Evolutionary conservation across 2,797 vertebrate genomes (phyloP), one percentile per base, ranked within the genome.

Genomic region (Sebastolobus altivelis): DNA sequence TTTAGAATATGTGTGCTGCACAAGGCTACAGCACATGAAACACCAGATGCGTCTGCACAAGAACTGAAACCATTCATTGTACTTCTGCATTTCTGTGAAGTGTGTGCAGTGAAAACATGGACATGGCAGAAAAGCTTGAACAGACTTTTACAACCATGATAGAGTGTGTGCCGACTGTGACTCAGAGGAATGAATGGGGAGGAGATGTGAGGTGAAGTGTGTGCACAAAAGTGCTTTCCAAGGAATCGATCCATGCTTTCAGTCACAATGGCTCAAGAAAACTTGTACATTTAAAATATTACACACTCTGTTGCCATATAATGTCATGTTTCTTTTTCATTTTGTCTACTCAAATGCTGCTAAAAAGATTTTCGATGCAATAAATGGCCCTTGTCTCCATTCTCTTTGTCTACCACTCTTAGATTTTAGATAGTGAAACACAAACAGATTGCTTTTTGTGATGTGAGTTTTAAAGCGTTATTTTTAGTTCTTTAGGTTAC

Each of bases 161-260:
- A 5, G 25, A 22, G 56, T 3, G 35, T 27, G 66, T n/a, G 69
- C 18, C 4, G 65, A 49, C 37, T 77, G 7, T 66, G 68, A 73
- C 68, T 86, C 29, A 52, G 49, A 62, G 46, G 61, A 66, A 67
- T 29, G 46, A 60, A 62, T 52, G 2, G 43, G 16, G 58, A 65
- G 27, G 27, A 75, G 59, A 27, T 60, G n/a, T 59, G 35, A 38
- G 66, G 46, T 20, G 49, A 83, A 29, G 56, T 72, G 49, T 31
- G 5, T 25, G 22, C 56, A 80, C 14, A 29, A n/a, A 80, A 78
- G 43, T 49, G n/a, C 8, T 68, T 68, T 78, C 56, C 33, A 31
- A 49, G 35, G 69, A 72, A 81, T 61, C 35, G 71, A 66, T 43
- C 29, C 11, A 9, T 22, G 66, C 71, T 72, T 65, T 55, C 22